These are phyloP conservation scores for Amblyornis subalaris DNA, from an alignment of 2,113 vertebrate species.

Conservation along the genomic window DNA sequence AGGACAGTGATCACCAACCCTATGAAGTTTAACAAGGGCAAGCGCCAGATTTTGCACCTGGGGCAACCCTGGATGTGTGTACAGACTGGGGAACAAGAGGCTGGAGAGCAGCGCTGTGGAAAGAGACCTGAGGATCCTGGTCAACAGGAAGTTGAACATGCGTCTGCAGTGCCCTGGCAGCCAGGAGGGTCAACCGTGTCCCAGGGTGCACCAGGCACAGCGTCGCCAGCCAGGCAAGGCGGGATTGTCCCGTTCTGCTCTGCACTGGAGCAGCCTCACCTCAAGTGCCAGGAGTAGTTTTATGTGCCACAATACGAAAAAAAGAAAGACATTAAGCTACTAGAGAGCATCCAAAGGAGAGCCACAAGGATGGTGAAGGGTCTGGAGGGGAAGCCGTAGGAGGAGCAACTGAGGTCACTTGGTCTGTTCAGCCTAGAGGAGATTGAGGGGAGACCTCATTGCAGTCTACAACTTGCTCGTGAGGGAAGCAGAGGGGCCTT, in stretches of 20 bases:
- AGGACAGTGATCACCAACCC: too few relatives aligned
- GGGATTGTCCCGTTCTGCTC: fast-evolving
- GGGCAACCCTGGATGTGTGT: fast-evolving
- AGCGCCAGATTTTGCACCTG: not conserved
- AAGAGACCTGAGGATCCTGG: not conserved
- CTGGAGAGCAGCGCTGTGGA: not conserved
- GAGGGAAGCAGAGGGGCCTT: not conserved
- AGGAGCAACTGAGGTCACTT: not conserved
- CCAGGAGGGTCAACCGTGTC: not conserved
- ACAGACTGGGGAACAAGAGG: not conserved
- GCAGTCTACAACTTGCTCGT: too few relatives aligned
- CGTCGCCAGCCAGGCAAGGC: fast-evolving
- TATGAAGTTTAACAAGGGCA: not conserved
- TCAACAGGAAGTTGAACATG: not conserved
- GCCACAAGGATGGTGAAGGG: not conserved
- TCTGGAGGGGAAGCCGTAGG: not conserved
- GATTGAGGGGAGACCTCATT: not conserved
- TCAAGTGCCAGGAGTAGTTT: not conserved
- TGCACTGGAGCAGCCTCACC: not conserved
- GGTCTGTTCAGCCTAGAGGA: not conserved
- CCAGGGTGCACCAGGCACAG: not conserved
- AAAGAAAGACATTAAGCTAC: not conserved
- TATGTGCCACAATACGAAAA: not conserved
- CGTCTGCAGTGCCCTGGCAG: not conserved
- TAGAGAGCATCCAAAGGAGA: not conserved